Evolutionary conservation across 2,113 vertebrate species (phyloP), one percentile per base, ranked within the genome.

Genomic region (Pristiophorus japonicus): DNA sequence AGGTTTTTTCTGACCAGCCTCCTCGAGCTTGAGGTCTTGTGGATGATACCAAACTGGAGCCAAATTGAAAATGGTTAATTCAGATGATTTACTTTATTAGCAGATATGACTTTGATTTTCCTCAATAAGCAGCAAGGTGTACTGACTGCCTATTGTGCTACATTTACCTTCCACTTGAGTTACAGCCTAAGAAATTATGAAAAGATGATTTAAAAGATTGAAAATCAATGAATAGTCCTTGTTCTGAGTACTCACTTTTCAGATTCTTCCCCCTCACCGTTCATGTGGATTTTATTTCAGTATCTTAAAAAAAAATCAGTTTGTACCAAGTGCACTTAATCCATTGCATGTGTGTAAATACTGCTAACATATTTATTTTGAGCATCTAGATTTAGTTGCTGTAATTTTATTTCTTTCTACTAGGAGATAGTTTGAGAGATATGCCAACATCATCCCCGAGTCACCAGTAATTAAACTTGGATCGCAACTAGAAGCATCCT

Each of bases 401-500:
- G 14, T 51, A 47, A 94, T 94, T 63, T 47, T 47, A 34, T 94
- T 94, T 70, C 65, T 70, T 47, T 94, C 42, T 66, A 16, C 45
- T 51, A 51, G 24, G 30, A 47, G 65, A 34, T 34, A 70, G 66
- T 62, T 38, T 20, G 7, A 22, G 73, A n/a, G 38, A 34, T 97
- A 98, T 96, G 97, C 98, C 95, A 10, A 97, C 93, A 98, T 98
- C 59, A 87, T 93, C 5, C 99, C 99, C 0, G 97, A 98, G 93
- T 97, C 97, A 94, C 97, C 98, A 38, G 91, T 97, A 4, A 66
- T 99, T 38, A 96, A 97, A 91, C 96, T 98, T 27, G 98, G 98
- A 38, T 98, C 97, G 3, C 97, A 97, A 95, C 98, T 99, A 96
- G 98, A 98, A 0, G 99, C 98, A 0, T 96, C 97, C 0, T 99